Evolutionary conservation across 2,797 vertebrate species (phyloP), one percentile per base, ranked within the genome.

Genomic region (Melanotaenia maccullochi): DNA sequence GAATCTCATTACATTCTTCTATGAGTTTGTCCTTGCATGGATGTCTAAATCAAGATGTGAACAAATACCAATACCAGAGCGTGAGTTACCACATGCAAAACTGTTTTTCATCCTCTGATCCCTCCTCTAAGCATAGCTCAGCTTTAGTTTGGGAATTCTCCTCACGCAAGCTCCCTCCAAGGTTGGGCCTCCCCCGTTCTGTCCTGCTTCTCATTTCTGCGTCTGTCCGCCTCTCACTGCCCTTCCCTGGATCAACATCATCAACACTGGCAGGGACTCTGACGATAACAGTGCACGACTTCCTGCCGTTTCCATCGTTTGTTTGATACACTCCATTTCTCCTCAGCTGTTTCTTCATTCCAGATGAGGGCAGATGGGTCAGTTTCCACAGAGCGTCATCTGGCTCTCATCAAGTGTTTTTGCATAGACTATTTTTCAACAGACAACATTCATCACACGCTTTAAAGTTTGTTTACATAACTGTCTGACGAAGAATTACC

Each of bases 331-430:
- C 71, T 85, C 76, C 78, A 88, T 89, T 87, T 88, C 77, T 85
- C 64, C 73, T 71, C 56, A 66, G 68, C 70, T 69, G 75, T 76
- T 84, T 82, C 82, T 87, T 54, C 80, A 65, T 81, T 82, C 87
- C 84, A 85, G 81, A 87, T 87, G 82, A 78, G 65, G 56, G 14
- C 65, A 70, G 84, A 84, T 68, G 82, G 90, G 78, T 88, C 82
- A 61, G 77, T 82, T 90, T 87, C 85, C 81, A 77, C 40, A 20
- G 32, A 81, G 52, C 51, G 24, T 91, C 86, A 90, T 90, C 89
- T 91, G 90, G 88, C 83, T 90, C 79, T 85, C 83, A 87, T 90
- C 79, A 85, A 84, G 78, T 89, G 84, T 84, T 86, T 89, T 89
- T 80, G 70, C 77, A 72, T 73, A 70, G 71, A 65, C 71, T 82